Evolutionary conservation across 2,113 vertebrate genomes (phyloP).

Genomic region (Marmota monax): DNA sequence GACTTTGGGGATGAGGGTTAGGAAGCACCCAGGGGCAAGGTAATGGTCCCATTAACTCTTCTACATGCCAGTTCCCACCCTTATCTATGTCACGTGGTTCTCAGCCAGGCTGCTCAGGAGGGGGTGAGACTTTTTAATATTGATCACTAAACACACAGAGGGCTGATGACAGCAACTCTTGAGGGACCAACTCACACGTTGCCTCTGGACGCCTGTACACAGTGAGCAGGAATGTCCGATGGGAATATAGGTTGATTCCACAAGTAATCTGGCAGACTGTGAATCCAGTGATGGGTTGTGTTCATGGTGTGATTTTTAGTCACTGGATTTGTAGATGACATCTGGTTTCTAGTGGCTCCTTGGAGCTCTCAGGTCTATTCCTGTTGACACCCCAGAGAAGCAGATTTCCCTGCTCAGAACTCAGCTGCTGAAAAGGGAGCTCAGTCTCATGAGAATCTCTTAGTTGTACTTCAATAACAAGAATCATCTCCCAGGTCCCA

Average conservation of each 20-base stretch:
- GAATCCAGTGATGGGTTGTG: not conserved
- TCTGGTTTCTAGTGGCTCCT: not conserved
- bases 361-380: not conserved
- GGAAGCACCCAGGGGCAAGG: not conserved
- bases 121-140: not conserved
- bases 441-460: not conserved
- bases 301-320: not conserved
- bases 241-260: not conserved
- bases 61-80: not conserved
- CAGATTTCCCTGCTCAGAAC: not conserved
- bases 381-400: not conserved
- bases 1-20: not conserved
- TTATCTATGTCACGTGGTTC: not conserved
- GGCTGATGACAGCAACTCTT: not conserved
- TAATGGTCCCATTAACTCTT: not conserved
- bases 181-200: not conserved
- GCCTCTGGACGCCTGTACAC: not conserved
- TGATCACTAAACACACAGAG: not conserved
- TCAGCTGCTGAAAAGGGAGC: not conserved
- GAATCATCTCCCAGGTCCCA: not conserved
- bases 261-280: not conserved
- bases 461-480: not conserved
- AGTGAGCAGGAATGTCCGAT: not conserved
- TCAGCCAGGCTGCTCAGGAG: not conserved
- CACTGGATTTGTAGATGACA: not conserved